Percentiles rank a stretch among this genome's conserved stretches.
These are phyloP conservation scores for Labrus mixtus DNA, from an alignment of 2,113 vertebrate species.

Conservation along the genomic window DNA sequence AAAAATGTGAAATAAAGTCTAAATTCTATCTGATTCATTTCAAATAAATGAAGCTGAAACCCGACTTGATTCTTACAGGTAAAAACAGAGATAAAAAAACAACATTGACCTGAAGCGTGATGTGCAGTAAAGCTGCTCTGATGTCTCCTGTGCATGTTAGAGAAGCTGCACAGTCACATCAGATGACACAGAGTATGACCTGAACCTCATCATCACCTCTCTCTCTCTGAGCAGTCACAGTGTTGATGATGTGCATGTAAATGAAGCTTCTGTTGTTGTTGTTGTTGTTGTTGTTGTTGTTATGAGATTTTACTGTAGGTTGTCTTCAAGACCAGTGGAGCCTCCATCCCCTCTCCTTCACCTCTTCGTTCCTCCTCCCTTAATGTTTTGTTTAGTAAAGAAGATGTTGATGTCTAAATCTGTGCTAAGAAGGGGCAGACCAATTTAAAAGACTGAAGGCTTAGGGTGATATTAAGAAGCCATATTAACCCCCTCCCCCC, in stretches of 20 bases:
- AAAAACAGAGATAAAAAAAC: background rate
- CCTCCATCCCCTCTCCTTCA: background rate
- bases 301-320: background rate
- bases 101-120: too few relatives aligned
- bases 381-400: too few relatives aligned
- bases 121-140: too few relatives aligned
- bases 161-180: background rate
- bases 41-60: too few relatives aligned
- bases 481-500: too few relatives aligned
- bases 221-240: background rate
- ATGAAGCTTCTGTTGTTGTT: background rate
- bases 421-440: too few relatives aligned
- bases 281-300: background rate
- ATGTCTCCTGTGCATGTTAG: too few relatives aligned
- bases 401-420: too few relatives aligned
- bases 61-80: background rate
- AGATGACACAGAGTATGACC: too few relatives aligned
- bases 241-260: constrained; percentile 30
- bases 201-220: background rate
- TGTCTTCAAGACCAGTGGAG: background rate
- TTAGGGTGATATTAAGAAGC: too few relatives aligned
- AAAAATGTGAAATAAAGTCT: background rate
- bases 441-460: too few relatives aligned
- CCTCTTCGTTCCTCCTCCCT: background rate
- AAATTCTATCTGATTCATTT: too few relatives aligned